Evolutionary conservation across 1,140 invertebrate genomes (phyloP).

Genomic region (Zaprionus gabonicus): DNA sequence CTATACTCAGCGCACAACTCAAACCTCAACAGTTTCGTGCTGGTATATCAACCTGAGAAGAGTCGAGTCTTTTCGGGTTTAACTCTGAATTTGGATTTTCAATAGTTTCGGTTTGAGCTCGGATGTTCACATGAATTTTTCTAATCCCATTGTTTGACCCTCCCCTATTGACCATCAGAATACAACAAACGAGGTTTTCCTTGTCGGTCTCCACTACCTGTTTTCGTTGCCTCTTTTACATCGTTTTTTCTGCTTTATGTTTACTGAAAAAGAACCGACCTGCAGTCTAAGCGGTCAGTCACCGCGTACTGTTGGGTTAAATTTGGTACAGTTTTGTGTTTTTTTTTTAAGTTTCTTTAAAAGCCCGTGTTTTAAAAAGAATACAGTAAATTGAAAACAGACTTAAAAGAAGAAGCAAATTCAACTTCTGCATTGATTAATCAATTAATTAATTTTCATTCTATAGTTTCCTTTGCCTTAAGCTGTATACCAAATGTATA

Average conservation of each 20-base stretch:
- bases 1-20: background rate
- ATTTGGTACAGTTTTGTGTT: slow-evolving; percentile 72
- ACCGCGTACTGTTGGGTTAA: slow-evolving; percentile 58
- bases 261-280: slow-evolving; percentile 61
- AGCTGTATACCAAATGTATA: too few relatives aligned
- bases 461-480: too few relatives aligned
- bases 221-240: slow-evolving; percentile 72
- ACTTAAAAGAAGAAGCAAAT: too few relatives aligned
- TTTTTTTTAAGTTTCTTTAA: slow-evolving; percentile 18
- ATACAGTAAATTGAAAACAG: too few relatives aligned
- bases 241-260: slow-evolving; percentile 53
- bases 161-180: slow-evolving; percentile 25
- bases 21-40: slow-evolving; percentile 17
- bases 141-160: slow-evolving; percentile 55
- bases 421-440: too few relatives aligned
- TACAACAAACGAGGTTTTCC: slow-evolving; percentile 34
- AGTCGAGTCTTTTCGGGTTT: slow-evolving; percentile 19
- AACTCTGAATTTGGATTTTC: slow-evolving; percentile 22
- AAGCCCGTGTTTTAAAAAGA: background rate
- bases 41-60: slow-evolving; percentile 26
- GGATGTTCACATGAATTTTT: slow-evolving; percentile 42
- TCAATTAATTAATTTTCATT: too few relatives aligned
- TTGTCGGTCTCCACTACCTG: slow-evolving; percentile 75
- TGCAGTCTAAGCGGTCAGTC: slow-evolving; percentile 42
- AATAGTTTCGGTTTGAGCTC: slow-evolving; percentile 8